Evolutionary conservation across 2,888 invertebrate species (phyloP).

Genomic region (Drosophila testacea): DNA sequence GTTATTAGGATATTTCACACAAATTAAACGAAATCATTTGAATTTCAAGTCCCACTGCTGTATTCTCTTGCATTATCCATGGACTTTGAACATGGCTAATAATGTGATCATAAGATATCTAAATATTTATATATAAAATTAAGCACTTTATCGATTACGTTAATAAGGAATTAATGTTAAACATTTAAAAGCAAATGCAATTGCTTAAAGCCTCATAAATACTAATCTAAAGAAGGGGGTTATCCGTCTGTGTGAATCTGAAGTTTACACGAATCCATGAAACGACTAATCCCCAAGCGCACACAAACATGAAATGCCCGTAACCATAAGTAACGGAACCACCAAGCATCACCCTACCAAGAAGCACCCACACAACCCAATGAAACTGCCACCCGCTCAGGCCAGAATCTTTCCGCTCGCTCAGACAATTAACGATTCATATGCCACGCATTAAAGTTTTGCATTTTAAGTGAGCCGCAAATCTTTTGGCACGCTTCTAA

Average conservation of each 20-base stretch:
- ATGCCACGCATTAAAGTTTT: slow-evolving; percentile 64
- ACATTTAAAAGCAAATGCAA: not conserved
- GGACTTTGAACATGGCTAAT: not conserved
- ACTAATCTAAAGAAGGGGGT: slow-evolving; percentile 13
- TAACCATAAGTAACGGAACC: slow-evolving; percentile 9
- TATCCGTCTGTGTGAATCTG: slow-evolving; percentile 10
- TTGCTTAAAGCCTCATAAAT: slow-evolving; percentile 3
- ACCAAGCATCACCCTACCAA: not conserved
- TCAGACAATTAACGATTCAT: slow-evolving; percentile 76
- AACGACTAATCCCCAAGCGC: slow-evolving; percentile 22
- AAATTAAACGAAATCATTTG: too few species aligned
- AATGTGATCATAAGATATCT: too few species aligned
- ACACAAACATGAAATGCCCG: slow-evolving; percentile 20
- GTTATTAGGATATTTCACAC: too few species aligned
- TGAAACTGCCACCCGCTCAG: slow-evolving; percentile 4
- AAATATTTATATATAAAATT: not conserved
- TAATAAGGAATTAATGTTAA: not conserved
- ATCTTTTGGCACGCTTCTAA: slow-evolving; percentile 57
- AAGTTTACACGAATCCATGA: slow-evolving; percentile 15
- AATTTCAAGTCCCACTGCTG: too few species aligned
- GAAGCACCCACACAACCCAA: not conserved
- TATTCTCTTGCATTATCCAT: not conserved
- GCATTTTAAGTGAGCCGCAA: slow-evolving; percentile 61
- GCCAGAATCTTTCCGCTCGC: slow-evolving; percentile 21
- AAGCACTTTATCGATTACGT: not conserved